Conservation (phyloP, 2,797 vertebrate species). For the Bryconaethiops microstoma region DNA sequence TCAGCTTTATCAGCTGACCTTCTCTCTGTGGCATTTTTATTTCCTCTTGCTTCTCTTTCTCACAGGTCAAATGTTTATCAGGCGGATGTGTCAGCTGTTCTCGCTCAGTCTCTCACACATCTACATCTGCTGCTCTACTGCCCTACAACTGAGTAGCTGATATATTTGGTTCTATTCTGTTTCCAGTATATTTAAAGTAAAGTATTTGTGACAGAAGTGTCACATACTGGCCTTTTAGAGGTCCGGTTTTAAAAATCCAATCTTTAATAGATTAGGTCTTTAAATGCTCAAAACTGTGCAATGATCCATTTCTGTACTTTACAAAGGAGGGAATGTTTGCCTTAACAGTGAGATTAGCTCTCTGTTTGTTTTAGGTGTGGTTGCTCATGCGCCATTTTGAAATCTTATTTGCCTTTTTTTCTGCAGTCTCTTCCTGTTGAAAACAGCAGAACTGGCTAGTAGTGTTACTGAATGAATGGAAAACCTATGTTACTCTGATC, state of each 20-base stretch:
- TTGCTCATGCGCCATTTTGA: background rate
- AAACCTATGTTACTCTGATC: no score
- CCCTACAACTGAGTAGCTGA: background rate
- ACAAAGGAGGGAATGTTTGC: background rate
- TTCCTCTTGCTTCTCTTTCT: constrained; percentile 43
- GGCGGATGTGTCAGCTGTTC: background rate
- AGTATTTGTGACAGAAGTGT: background rate
- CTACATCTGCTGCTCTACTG: background rate
- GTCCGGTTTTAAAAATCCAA: background rate
- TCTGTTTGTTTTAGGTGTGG: background rate
- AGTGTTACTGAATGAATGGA: background rate
- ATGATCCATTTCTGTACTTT: background rate
- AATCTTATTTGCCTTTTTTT: background rate
- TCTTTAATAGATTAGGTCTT: constrained; percentile 7
- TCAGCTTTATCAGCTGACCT: constrained; percentile 37
- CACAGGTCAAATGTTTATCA: constrained; percentile 26
- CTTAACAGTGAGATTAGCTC: no score
- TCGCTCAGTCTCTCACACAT: constrained; percentile 1
- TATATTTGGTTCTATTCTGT: background rate
- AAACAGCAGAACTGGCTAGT: background rate
- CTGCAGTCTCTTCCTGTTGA: background rate
- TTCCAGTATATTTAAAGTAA: constrained; percentile 17
- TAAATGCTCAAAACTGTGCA: constrained; percentile 32
- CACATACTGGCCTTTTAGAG: background rate
- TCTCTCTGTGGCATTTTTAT: background rate